Evolutionary conservation across 53 echinoderm and acorn worm species (phyloP).

Genomic region (Paelopatides confundens): DNA sequence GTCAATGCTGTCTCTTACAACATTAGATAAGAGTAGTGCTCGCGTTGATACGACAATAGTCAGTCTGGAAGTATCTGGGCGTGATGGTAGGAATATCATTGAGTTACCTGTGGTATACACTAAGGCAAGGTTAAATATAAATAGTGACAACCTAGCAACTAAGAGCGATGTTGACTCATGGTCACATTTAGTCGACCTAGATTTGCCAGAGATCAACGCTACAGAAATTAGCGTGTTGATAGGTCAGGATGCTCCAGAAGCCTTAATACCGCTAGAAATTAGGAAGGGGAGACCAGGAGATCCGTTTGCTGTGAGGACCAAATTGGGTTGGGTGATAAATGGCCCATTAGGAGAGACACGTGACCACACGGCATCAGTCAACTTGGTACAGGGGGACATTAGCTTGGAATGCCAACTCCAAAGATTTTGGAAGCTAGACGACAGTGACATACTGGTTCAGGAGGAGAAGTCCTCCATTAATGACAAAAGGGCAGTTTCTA

Average conservation of each 20-base stretch:
- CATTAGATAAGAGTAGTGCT: slow-evolving; percentile 28
- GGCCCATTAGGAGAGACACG: slow-evolving; percentile 55
- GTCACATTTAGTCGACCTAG: slow-evolving; percentile 41
- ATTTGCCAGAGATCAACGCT: slow-evolving; percentile 30
- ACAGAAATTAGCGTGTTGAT: slow-evolving; percentile 56
- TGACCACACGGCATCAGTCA: background rate
- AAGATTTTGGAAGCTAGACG: slow-evolving; percentile 11
- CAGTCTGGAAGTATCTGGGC: slow-evolving; percentile 11
- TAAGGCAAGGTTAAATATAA: background rate
- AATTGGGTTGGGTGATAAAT: slow-evolving; percentile 72
- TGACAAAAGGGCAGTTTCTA: background rate
- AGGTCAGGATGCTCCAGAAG: slow-evolving; percentile 71
- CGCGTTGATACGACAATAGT: slow-evolving; percentile 7
- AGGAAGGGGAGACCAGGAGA: slow-evolving; percentile 52
- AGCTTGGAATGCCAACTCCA: background rate
- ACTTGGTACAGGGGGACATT: background rate
- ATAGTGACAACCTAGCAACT: background rate
- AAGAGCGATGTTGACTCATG: background rate
- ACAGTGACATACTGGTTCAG: background rate
- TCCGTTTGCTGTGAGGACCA: slow-evolving; percentile 56
- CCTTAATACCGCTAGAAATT: slow-evolving; percentile 65
- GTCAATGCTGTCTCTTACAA: slow-evolving; percentile 9
- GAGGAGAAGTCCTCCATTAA: background rate
- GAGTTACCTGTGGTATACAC: slow-evolving; percentile 31
- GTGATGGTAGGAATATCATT: background rate